These are phyloP conservation scores for Scaptomyza pallida DNA, from an alignment of 1,140 invertebrate species.

Conservation along the genomic window DNA sequence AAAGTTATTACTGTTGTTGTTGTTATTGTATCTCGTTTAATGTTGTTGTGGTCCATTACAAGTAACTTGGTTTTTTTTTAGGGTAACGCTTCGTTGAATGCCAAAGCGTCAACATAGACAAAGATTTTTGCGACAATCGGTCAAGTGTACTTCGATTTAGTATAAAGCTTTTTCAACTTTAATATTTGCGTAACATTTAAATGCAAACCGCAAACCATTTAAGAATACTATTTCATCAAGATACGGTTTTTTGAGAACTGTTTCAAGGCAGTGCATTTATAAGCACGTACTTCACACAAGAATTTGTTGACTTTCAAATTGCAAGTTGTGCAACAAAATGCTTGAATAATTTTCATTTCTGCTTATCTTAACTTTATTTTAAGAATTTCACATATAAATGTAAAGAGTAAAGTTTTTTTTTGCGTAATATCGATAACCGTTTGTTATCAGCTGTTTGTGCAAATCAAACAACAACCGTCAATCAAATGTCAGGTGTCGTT, in stretches of 20 bases:
- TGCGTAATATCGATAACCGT: conserved; percentile 2
- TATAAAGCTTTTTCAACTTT: conserved; percentile 11
- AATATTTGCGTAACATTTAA: neutral
- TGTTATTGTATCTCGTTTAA: conserved; percentile 16
- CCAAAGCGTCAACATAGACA: conserved; percentile 30
- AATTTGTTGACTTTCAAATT: too few relatives aligned
- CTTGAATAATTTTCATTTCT: conserved; percentile 10
- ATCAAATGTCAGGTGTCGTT: neutral
- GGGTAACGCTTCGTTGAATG: conserved; percentile 67
- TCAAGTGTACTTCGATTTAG: conserved; percentile 50
- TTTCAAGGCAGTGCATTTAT: neutral
- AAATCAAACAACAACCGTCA: neutral
- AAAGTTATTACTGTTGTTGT: conserved; percentile 40
- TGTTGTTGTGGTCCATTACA: conserved; percentile 56
- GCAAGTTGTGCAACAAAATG: conserved; percentile 23
- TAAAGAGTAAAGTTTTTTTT: neutral
- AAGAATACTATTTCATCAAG: neutral
- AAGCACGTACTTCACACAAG: neutral
- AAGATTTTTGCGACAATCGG: conserved; percentile 52
- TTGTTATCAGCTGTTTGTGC: conserved; percentile 23
- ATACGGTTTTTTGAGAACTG: neutral
- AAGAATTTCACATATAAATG: conserved; percentile 19
- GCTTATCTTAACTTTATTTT: conserved; percentile 25
- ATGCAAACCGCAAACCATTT: neutral
- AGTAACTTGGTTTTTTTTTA: conserved; percentile 54